Evolutionary conservation across 1,140 invertebrate species (phyloP).

Genomic region (Drosophila tsacasi): DNA sequence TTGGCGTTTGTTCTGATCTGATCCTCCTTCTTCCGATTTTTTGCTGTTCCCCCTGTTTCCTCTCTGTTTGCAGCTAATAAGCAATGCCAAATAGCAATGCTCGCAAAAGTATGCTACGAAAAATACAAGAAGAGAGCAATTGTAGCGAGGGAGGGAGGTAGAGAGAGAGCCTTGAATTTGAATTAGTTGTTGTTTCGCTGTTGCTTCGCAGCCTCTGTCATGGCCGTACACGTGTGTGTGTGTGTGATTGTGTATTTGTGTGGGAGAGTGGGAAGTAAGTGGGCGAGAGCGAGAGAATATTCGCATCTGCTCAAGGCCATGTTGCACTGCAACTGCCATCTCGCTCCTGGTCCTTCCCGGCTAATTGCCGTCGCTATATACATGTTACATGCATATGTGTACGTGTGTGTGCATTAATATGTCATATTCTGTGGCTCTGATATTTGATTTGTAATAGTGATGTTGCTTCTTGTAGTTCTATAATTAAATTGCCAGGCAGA

Average conservation of each 20-base stretch:
- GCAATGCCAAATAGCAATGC: conserved; percentile 38
- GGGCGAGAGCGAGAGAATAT: background rate
- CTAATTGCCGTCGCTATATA: conserved; percentile 52
- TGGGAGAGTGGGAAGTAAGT: conserved; percentile 6
- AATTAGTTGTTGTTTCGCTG: conserved; percentile 49
- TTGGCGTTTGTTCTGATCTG: conserved; percentile 12
- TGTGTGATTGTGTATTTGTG: background rate
- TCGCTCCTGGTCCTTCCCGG: conserved; percentile 30
- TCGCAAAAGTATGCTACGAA: conserved; percentile 52
- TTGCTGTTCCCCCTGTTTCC: no score
- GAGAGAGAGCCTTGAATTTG: conserved; percentile 54
- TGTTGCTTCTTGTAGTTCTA: conserved; percentile 51
- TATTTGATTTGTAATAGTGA: conserved; percentile 72
- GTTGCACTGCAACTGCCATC: conserved; percentile 31
- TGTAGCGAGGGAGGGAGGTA: conserved; percentile 7
- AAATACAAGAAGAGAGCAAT: conserved; percentile 32
- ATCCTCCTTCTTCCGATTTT: background rate
- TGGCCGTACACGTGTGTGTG: conserved; percentile 19
- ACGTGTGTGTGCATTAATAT: conserved; percentile 16
- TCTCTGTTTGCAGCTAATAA: conserved; percentile 33
- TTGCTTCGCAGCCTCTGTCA: conserved; percentile 44
- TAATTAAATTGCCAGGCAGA: conserved; percentile 67
- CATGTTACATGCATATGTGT: background rate
- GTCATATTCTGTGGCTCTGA: conserved; percentile 54
- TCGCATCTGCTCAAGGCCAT: conserved; percentile 48